A percentile compares a stretch with the other conserved stretches of the same genome.
These are phyloP conservation scores for Drosophila santomea DNA, from an alignment of 1,140 invertebrate genomes.

Conservation along the genomic window DNA sequence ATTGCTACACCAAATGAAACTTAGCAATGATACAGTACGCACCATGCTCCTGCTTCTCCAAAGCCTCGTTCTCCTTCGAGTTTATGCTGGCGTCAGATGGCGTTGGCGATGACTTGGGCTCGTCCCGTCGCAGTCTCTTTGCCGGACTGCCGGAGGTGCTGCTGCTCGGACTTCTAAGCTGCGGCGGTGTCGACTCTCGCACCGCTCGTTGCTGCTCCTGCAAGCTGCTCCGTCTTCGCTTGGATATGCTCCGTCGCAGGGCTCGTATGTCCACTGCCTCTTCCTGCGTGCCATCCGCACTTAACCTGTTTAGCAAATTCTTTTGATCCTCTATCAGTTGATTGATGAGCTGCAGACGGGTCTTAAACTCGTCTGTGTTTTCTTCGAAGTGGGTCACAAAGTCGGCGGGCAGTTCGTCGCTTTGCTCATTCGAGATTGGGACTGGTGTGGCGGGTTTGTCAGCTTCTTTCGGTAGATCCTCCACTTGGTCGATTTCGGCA, in stretches of 20 bases:
- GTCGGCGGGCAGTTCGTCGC: conserved; percentile 5
- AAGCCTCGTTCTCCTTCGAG: conserved; percentile 80
- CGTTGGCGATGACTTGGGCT: conserved; percentile 63
- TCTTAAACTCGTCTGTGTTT: conserved; percentile 49
- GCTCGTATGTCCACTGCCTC: conserved; percentile 14
- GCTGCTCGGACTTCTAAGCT: conserved; percentile 32
- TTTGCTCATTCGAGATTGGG: background rate
- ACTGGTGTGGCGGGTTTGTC: background rate
- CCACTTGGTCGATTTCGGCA: background rate
- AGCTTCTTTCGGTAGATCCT: background rate
- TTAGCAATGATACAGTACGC: conserved; percentile 6
- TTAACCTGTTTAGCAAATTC: conserved; percentile 35
- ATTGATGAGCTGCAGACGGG: conserved; percentile 47
- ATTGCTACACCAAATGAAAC: background rate
- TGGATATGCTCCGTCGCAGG: conserved; percentile 29
- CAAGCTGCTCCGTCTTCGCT: conserved; percentile 41
- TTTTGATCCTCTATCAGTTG: conserved; percentile 43
- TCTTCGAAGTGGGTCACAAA: conserved; percentile 57
- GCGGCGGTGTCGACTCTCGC: conserved; percentile 23
- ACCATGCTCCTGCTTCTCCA: conserved; percentile 72
- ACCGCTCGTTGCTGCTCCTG: conserved; percentile 12
- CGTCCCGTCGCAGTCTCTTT: conserved; percentile 43
- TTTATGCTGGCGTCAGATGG: conserved; percentile 74
- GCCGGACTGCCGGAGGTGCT: conserved; percentile 52
- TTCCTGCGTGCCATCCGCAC: conserved; percentile 13